Conservation (phyloP, 2,113 vertebrate genomes). For the Manacus vitellinus region DNA sequence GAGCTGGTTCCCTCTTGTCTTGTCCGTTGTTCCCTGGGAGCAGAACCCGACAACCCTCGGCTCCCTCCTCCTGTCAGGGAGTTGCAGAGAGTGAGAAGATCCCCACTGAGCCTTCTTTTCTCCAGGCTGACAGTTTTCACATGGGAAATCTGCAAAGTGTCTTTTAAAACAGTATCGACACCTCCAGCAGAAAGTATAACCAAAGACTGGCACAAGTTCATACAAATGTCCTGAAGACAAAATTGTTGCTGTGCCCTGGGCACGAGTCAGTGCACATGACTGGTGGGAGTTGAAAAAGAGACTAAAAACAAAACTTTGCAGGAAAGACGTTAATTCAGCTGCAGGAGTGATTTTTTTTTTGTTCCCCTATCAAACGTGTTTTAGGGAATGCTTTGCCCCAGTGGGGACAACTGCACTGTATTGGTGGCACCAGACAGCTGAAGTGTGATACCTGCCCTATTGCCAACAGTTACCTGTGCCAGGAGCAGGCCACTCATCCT, state of each 20-base stretch:
- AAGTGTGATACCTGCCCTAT: background rate
- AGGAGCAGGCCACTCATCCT: background rate
- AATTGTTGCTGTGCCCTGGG: background rate
- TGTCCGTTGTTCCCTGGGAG: background rate
- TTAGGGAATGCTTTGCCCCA: background rate
- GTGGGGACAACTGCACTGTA: background rate
- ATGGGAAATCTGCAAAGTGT: background rate
- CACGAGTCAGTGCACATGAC: background rate
- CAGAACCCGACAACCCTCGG: fast-evolving
- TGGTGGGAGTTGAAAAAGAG: background rate
- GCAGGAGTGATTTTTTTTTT: background rate
- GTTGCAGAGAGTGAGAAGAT: background rate
- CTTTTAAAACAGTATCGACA: background rate
- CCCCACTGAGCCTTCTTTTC: background rate
- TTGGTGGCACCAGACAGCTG: background rate
- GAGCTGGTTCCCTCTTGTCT: background rate
- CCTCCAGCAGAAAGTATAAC: background rate
- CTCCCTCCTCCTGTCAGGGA: background rate
- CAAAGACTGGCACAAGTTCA: background rate
- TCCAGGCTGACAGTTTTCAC: background rate
- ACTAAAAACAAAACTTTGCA: background rate
- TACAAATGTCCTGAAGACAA: background rate
- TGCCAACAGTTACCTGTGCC: background rate
- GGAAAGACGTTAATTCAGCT: background rate
- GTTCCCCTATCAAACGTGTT: background rate